A percentile compares a stretch with the other conserved stretches of the same genome.
Evolutionary conservation across 2,797 vertebrate species (phyloP).

Genomic region (Podarcis lilfordi): DNA sequence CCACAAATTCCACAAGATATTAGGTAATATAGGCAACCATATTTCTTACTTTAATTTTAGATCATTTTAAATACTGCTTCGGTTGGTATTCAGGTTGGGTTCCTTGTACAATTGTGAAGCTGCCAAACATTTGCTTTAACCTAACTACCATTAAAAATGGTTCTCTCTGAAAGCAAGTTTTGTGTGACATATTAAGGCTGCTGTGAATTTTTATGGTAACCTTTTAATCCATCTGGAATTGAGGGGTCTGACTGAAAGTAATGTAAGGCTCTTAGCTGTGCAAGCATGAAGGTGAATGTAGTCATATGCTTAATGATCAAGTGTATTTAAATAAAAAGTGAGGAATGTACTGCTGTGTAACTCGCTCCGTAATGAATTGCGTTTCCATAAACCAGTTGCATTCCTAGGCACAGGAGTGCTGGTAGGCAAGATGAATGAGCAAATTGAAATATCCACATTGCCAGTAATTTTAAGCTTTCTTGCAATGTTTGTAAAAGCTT

Average conservation of each 20-base stretch:
- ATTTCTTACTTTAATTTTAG: constrained; percentile 25
- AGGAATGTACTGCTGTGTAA: constrained; percentile 23
- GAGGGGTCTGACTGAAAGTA: constrained; percentile 6
- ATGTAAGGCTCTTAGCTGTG: constrained; percentile 16
- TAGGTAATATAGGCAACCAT: fast-evolving
- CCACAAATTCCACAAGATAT: background rate
- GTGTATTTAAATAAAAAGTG: constrained; percentile 22
- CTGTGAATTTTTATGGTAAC: background rate
- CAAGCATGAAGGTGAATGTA: background rate
- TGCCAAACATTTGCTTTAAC: background rate
- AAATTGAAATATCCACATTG: constrained; percentile 39
- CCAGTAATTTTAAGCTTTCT: constrained; percentile 41
- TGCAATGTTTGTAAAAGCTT: constrained; percentile 51
- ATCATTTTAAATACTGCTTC: background rate
- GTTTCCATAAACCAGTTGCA: constrained; percentile 4
- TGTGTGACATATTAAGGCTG: background rate
- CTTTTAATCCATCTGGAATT: background rate
- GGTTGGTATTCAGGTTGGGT: background rate
- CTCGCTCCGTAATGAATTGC: constrained; percentile 16
- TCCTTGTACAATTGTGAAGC: background rate
- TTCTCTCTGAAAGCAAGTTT: background rate
- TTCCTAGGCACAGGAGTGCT: constrained; percentile 17
- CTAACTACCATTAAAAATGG: background rate
- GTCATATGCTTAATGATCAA: background rate
- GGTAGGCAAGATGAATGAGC: constrained; percentile 26